Evolutionary conservation across 2,797 vertebrate species (phyloP), one percentile per base, ranked within the genome.

Genomic region (Bovichtus variegatus): DNA sequence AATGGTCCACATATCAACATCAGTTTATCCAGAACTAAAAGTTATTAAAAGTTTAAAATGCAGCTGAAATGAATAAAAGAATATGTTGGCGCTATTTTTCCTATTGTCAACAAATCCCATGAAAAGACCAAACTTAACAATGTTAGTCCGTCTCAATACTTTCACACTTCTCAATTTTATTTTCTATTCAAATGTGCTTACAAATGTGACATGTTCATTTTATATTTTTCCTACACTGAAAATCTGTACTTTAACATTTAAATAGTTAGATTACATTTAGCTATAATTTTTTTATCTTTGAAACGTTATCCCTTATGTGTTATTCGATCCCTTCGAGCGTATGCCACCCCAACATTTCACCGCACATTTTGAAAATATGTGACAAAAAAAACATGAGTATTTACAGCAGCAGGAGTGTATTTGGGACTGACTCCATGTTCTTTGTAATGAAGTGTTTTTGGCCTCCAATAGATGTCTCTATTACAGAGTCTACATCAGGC

Each of bases 1-100:
- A 46, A 70, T 92, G 93, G 93, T 94, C 92, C 89, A 70, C 72
- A 57, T 74, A 71, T 74, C 65, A 84, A 78, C 74, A 57, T 73
- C 31, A 16, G n/a, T 73, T 77, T 49, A 75, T 2, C 44, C 18
- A 46, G 55, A 80, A 66, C 53, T 66, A 34, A 49, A 31, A 77
- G 51, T 27, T 38, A 27, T 44, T 43, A 29, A 46, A 78, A 31
- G 5, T 0, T 46, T 49, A 18, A 69, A 68, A 68, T 29, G 9
- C 40, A 66, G 36, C 53, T 76, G 53, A 86, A 64, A 41, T 41
- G 4, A 36, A 59, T 9, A 50, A n/a, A 71, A 7, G 19, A 54
- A 27, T 5, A 21, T 0, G 31, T 2, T 47, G 50, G 23, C 2
- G 0, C 40, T 23, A 2, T 13, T 29, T 69, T 36, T 63, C 11